A percentile compares a stretch with the other conserved stretches of the same genome.
phyloP scores from a whole-genome alignment of 2,113 vertebrate species.

The Meles meles region DNA sequence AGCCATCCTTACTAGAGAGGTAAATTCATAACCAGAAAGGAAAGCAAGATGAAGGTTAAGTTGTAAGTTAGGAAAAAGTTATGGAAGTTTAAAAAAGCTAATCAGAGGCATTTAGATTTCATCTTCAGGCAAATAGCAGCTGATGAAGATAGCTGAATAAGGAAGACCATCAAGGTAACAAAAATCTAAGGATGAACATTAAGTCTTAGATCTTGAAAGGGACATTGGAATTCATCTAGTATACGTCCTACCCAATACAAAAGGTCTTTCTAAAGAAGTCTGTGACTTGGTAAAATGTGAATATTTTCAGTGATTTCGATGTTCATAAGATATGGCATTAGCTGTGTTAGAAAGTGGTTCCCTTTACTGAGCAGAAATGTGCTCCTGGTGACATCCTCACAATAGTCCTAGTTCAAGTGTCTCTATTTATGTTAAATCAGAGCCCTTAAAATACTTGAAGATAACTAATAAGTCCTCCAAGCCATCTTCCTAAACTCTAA shows the following conservation, averaged over 20 bases:
- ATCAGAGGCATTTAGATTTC: neutral
- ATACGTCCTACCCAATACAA: neutral
- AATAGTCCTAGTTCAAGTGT: neutral
- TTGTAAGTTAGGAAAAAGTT: neutral
- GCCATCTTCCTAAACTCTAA: slow-evolving; percentile 1
- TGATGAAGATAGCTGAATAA: neutral
- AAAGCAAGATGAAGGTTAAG: neutral
- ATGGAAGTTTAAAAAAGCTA: neutral
- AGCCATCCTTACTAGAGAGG: neutral
- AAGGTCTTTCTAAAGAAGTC: neutral
- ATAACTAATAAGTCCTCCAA: neutral
- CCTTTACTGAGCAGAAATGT: slow-evolving; percentile 3
- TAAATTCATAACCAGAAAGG: neutral
- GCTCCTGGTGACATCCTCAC: neutral
- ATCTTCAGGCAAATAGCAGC: neutral
- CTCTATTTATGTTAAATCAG: neutral
- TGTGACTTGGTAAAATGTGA: neutral
- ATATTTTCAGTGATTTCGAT: neutral
- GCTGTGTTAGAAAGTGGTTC: neutral
- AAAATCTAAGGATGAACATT: neutral
- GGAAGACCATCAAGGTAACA: neutral
- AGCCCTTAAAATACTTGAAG: neutral
- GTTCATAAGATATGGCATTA: neutral
- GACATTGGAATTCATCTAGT: neutral
- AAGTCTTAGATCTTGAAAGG: neutral